Evolutionary conservation across 2,797 vertebrate genomes (phyloP), one percentile per base, ranked within the genome.

Genomic region (Enteromius paludinosus): DNA sequence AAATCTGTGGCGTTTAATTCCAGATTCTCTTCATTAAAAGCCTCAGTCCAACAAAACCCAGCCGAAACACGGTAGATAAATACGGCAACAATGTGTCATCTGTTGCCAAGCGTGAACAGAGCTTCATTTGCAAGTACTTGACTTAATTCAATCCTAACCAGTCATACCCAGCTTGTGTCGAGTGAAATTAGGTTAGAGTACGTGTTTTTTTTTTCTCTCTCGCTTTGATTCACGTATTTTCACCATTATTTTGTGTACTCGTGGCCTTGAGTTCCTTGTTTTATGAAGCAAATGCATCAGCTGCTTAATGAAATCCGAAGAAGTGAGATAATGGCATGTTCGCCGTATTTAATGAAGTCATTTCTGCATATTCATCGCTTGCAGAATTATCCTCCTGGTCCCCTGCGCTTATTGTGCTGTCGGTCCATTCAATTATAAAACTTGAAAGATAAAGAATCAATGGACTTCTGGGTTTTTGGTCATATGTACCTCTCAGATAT

Each of bases 151-250:
- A 59, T 80, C 82, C 64, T 71, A 84, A 81, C 84, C 83, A 86
- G 77, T 83, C 73, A 68, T 86, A 87, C 73, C 83, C 66, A 59
- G 71, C 76, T 64, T 43, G 47, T 81, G 84, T 85, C 38, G 75
- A 86, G 78, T 75, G 75, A 86, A 88, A 88, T 88, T 86, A 83
- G 87, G 86, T 87, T 83, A 87, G 49, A 68, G 69, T 70, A 78
- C 20, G 61, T 74, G 54, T 75, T 70, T 43, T 43, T 23, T 76
- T 41, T 17, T 49, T 65, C 15, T 74, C 77, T 87, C 23, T 23
- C 25, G 65, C 43, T 54, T 71, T 86, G 56, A 74, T 72, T 81
- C 38, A 64, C 71, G 41, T 38, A 47, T 85, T 80, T 69, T 2
- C 49, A 79, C 72, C 79, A 79, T 84, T 70, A 82, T 75, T 86